Conservation (phyloP, 2,888 invertebrate species). For the Habroteleia sp. region DNA sequence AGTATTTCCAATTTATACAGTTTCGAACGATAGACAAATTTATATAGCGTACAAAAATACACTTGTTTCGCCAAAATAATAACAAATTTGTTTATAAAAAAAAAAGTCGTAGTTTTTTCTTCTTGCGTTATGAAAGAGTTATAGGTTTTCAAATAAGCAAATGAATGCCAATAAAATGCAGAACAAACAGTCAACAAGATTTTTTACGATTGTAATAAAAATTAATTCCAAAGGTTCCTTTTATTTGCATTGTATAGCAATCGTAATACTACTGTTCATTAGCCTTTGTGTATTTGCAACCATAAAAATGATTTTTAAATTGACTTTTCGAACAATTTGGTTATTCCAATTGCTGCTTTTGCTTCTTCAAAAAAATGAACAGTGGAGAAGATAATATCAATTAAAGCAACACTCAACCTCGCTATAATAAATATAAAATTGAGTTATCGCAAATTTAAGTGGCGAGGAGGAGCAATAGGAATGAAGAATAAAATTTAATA, state of each 20-base stretch:
- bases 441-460: conserved; percentile 5
- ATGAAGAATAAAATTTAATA: too few relatives aligned
- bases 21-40: too few relatives aligned
- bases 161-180: conserved; percentile 7
- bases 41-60: too few relatives aligned
- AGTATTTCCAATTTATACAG: too few relatives aligned
- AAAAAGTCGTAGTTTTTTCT: too few relatives aligned
- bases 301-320: conserved; percentile 9
- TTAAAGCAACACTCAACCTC: too few relatives aligned
- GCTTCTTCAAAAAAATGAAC: conserved; percentile 1
- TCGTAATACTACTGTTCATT: conserved; percentile 2
- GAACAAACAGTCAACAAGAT: conserved; percentile 22
- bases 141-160: not conserved
- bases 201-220: conserved; percentile 42
- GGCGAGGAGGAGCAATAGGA: too few relatives aligned
- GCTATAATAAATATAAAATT: conserved; percentile 11
- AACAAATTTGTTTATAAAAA: too few relatives aligned
- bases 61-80: too few relatives aligned
- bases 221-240: conserved; percentile 19
- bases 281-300: not conserved
- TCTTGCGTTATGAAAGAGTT: conserved; percentile 2
- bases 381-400: too few relatives aligned
- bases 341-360: conserved; percentile 1
- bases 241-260: conserved; percentile 25
- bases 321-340: conserved; percentile 7